Evolutionary conservation across 2,797 vertebrate genomes (phyloP).

Genomic region (Ctenochaetus hawaiiensis): DNA sequence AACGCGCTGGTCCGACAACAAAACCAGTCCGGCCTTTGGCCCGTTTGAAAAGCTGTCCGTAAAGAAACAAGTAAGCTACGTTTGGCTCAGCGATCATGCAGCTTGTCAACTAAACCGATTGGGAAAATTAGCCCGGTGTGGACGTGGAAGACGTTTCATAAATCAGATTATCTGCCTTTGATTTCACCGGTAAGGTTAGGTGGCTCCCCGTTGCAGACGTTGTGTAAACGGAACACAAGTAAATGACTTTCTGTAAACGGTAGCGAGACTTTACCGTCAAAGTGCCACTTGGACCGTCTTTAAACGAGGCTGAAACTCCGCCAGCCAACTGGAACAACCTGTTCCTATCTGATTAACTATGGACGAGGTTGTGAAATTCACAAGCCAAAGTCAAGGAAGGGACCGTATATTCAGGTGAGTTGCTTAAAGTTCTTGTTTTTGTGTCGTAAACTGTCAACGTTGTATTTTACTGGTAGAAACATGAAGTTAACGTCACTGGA

Average conservation of each 20-base stretch:
- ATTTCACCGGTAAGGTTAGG: background rate
- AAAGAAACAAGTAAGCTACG: slow-evolving; percentile 43
- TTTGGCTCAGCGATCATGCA: background rate
- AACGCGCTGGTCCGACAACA: slow-evolving; percentile 33
- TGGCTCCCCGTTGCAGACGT: accelerated
- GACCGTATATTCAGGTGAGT: slow-evolving; percentile 92
- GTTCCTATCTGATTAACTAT: slow-evolving; percentile 74
- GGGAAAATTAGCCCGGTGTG: background rate
- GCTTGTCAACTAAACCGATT: background rate
- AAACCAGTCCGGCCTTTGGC: slow-evolving; percentile 35
- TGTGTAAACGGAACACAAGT: background rate
- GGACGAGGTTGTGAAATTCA: slow-evolving; percentile 88
- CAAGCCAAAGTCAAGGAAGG: slow-evolving; percentile 91
- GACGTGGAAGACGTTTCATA: slow-evolving; percentile 24
- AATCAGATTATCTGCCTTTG: background rate
- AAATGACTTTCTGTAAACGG: background rate
- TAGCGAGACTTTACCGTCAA: background rate
- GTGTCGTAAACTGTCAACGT: background rate
- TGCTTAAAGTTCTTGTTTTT: accelerated
- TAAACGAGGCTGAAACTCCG: background rate
- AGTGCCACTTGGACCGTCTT: background rate
- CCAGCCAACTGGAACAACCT: slow-evolving; percentile 51
- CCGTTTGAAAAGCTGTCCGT: slow-evolving; percentile 52
- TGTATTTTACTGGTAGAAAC: slow-evolving; percentile 4
- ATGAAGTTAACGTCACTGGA: background rate